Evolutionary conservation across 2,797 vertebrate genomes (phyloP).

Genomic region (Agapornis canus): DNA sequence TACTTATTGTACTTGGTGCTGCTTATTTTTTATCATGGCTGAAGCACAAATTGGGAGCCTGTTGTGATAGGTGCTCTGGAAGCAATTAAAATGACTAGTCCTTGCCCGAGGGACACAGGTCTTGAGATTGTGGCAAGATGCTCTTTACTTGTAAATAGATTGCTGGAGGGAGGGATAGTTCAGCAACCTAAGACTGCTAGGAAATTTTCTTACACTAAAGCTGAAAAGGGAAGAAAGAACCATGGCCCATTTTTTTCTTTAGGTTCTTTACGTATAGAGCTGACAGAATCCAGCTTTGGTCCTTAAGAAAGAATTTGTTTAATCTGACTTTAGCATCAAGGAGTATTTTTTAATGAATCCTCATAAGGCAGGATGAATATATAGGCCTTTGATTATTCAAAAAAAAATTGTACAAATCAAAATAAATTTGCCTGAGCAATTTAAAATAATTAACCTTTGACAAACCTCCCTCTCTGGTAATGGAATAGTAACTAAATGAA

Average conservation of each 20-base stretch:
- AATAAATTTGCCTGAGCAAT: constrained; percentile 82
- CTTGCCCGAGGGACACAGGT: constrained; percentile 11
- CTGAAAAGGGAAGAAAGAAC: not conserved
- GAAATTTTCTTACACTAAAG: not conserved
- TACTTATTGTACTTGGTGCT: not conserved
- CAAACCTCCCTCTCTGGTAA: constrained; percentile 79
- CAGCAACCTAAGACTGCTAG: not conserved
- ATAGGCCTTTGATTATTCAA: constrained; percentile 77
- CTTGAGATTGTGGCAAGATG: constrained; percentile 32
- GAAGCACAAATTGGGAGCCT: not conserved
- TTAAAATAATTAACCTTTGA: constrained; percentile 86
- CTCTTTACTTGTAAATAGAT: constrained; percentile 30
- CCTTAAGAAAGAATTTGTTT: constrained; percentile 52
- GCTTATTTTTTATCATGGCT: not conserved
- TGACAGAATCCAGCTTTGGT: constrained; percentile 45
- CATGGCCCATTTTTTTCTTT: not conserved
- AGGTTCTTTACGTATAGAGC: not conserved
- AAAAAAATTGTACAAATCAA: constrained; percentile 80
- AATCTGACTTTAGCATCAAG: constrained; percentile 65
- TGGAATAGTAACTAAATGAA: constrained; percentile 82
- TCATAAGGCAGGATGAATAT: constrained; percentile 72
- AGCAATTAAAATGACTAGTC: constrained; percentile 56
- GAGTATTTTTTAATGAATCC: constrained; percentile 22
- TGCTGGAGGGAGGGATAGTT: constrained; percentile 35
- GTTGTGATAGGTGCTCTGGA: constrained; percentile 45